These are phyloP conservation scores for Apodemus agrarius DNA, from an alignment of 2,797 vertebrate genomes.

Conservation along the genomic window DNA sequence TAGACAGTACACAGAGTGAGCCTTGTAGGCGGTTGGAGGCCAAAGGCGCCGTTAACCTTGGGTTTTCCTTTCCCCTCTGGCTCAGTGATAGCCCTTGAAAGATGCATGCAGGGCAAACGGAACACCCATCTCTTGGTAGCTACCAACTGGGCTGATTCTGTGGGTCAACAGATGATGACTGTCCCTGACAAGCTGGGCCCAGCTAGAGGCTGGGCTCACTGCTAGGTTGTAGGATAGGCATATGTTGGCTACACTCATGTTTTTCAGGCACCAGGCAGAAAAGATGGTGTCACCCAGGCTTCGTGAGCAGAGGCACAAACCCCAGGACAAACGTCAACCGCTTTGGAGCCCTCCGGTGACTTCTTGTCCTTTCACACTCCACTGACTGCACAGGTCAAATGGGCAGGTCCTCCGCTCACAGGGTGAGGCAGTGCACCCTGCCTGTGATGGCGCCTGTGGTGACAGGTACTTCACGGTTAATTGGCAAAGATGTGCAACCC, in stretches of 20 bases:
- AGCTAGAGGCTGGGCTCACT: not conserved
- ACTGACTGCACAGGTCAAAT: not conserved
- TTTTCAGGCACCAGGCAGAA: not conserved
- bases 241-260: not conserved
- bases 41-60: not conserved
- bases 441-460: no score
- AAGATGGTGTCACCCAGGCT: not conserved
- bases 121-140: no score
- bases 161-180: not conserved
- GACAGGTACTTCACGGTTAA: not conserved
- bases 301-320: not conserved
- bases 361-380: not conserved
- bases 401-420: not conserved
- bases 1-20: not conserved
- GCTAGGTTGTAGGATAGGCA: not conserved
- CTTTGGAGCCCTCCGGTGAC: not conserved
- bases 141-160: not conserved
- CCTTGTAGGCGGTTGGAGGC: not conserved
- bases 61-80: not conserved
- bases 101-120: no score
- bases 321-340: not conserved
- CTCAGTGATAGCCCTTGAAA: not conserved
- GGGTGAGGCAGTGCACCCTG: not conserved
- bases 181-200: not conserved
- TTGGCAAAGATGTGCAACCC: not conserved